phyloP scores from a whole-genome alignment of 2,113 vertebrate genomes.

The Pardalotus punctatus region DNA sequence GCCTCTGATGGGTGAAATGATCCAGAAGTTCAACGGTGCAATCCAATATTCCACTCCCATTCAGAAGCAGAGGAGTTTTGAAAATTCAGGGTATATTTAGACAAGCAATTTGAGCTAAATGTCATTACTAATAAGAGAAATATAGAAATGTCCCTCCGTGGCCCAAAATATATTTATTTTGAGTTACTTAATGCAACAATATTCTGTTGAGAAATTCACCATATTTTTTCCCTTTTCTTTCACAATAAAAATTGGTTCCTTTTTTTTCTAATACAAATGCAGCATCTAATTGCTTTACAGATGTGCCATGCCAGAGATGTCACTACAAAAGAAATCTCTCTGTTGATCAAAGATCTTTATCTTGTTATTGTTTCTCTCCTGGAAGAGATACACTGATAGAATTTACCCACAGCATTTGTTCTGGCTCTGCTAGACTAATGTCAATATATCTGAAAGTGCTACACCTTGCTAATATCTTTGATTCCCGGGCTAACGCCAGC shows the following conservation, averaged over 20 bases:
- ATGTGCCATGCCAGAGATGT: neutral
- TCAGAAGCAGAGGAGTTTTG: neutral
- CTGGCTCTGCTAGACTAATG: neutral
- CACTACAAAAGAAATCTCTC: neutral
- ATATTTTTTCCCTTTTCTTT: neutral
- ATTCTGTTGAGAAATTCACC: neutral
- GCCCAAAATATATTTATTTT: neutral
- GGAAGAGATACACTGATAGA: neutral
- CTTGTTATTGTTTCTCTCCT: neutral
- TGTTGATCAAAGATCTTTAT: neutral
- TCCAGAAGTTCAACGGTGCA: neutral
- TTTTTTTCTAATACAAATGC: neutral
- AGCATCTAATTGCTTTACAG: neutral
- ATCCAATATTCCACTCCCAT: neutral
- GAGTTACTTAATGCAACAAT: neutral
- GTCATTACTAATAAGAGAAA: neutral
- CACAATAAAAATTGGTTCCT: neutral
- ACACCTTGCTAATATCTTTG: neutral
- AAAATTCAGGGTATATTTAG: neutral
- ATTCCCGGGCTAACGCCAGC: neutral
- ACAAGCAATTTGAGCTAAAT: neutral
- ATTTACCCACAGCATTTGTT: neutral
- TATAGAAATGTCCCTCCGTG: neutral
- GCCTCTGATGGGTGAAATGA: neutral
- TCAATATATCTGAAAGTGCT: neutral